Evolutionary conservation across 1,140 invertebrate species (phyloP), one percentile per base, ranked within the genome.

Genomic region (Eriosoma lanigerum): DNA sequence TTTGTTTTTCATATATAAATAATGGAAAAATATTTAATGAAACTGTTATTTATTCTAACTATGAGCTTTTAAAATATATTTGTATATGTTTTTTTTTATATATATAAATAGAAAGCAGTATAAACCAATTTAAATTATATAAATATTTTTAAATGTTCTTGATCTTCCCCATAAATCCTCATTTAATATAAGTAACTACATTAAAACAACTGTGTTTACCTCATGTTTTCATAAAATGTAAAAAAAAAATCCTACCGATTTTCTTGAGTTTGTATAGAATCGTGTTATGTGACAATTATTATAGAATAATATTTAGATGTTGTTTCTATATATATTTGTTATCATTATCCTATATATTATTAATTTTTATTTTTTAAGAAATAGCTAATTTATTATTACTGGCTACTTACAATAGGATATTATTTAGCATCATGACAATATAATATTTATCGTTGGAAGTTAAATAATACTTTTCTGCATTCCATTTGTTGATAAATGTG

Each of bases 401-500:
- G 19, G 19, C 54, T 58, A 38, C 32, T 38, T 38, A 44, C 58
- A 19, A n/a, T 76, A 76, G 19, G 3, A 58, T 26, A 58, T 76
- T 72, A 58, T 76, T 44, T 76, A 76, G 72, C 52, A 38, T 76
- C 72, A 44, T 76, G 72, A 76, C 72, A 44, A 58, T 76, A 58
- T 58, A n/a, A n/a, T n/a, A 15, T 56, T 58, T 58, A 58, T 76
- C 32, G n/a, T 58, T 38, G 72, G 8, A 56, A 58, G 21, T 29
- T 44, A 24, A 4, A 58, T 76, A 58, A 52, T 76, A 76, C 52
- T 75, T 75, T 76, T 76, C 72, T 76, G 72, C 72, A 76, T 76
- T 76, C 72, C 72, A 52, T 76, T 76, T 13, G 72, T 76, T 76
- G 72, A 76, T 76, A 56, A 56, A 76, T 76, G 72, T 76, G 52